A percentile compares a stretch with the other conserved stretches of the same genome.
phyloP scores from a whole-genome alignment of 2,113 vertebrate genomes.

The Egretta garzetta region DNA sequence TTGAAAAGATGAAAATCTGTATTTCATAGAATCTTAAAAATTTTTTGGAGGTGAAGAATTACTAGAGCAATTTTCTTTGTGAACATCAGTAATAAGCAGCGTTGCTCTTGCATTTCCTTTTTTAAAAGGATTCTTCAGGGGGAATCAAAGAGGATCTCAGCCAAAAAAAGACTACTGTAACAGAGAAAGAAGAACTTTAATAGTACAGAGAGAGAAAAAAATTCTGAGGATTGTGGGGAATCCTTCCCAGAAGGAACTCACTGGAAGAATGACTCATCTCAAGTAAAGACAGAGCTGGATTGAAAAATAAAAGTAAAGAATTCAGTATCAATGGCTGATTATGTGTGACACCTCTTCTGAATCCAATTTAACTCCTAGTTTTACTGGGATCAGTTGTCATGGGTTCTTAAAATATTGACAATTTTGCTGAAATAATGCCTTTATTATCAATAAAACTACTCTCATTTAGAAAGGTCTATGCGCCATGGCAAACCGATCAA shows the following conservation, averaged over 20 bases:
- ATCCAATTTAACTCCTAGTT: background rate
- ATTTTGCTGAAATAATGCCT: background rate
- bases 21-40: background rate
- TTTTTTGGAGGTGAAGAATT: background rate
- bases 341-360: background rate
- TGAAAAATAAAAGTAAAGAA: background rate
- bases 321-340: background rate
- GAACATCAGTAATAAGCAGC: background rate
- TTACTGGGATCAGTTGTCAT: background rate
- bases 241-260: background rate
- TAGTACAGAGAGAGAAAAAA: background rate
- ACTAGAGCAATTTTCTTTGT: background rate
- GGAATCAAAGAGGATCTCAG: background rate
- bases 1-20: background rate
- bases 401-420: background rate
- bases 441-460: background rate
- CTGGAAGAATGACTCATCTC: background rate
- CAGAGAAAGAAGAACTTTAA: constrained; percentile 52
- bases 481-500: background rate
- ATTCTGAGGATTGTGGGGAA: background rate
- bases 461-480: background rate
- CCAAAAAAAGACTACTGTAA: background rate
- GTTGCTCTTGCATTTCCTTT: background rate
- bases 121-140: background rate
- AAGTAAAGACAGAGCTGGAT: background rate